Evolutionary conservation across 2,888 invertebrate species (phyloP).

Genomic region (Heliconius erato): DNA sequence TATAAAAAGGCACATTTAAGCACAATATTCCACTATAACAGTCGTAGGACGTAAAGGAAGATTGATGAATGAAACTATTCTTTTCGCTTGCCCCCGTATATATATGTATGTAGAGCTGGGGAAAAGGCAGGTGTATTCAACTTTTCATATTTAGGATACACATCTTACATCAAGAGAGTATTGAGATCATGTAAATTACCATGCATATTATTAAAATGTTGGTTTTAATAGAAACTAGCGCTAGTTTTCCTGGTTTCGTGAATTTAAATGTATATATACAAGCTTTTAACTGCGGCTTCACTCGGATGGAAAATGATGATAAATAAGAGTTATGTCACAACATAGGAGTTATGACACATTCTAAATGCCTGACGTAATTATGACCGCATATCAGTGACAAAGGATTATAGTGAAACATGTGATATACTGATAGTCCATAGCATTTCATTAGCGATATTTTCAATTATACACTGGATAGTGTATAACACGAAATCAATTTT

Average conservation of each 20-base stretch:
- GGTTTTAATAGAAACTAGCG: neutral
- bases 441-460: too few species aligned
- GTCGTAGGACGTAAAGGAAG: constrained; percentile 10
- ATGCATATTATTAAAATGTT: neutral
- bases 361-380: too few species aligned
- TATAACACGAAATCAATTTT: too few species aligned
- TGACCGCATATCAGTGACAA: too few species aligned
- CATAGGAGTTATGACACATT: too few species aligned
- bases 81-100: constrained; percentile 8
- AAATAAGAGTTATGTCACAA: too few species aligned
- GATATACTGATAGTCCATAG: too few species aligned
- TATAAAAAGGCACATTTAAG: neutral
- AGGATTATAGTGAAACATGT: too few species aligned
- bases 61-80: constrained; percentile 25
- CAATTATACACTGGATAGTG: too few species aligned
- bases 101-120: neutral
- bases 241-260: neutral
- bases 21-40: neutral
- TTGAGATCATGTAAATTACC: neutral
- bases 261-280: too few species aligned
- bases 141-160: constrained; percentile 1
- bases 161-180: neutral
- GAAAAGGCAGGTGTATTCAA: constrained; percentile 16
- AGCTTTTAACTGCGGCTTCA: too few species aligned
- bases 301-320: too few species aligned